These are phyloP conservation scores for Perdita meconis DNA, from an alignment of 2,888 invertebrate genomes.

Conservation along the genomic window DNA sequence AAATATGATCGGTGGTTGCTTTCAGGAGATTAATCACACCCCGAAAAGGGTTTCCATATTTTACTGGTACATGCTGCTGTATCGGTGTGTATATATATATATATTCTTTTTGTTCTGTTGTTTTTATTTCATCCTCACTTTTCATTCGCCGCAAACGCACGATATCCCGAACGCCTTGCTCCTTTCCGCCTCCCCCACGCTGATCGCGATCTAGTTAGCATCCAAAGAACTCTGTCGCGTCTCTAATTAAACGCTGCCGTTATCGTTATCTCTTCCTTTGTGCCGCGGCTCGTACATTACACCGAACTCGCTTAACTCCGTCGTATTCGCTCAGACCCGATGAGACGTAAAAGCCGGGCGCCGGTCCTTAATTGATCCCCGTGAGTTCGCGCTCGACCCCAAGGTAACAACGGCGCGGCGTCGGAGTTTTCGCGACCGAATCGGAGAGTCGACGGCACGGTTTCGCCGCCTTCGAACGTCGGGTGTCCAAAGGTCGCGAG, in stretches of 20 bases:
- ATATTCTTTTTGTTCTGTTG: conserved; percentile 1
- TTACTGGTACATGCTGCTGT: conserved; percentile 35
- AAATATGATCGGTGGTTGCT: conserved; percentile 30
- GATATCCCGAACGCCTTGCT: conserved; percentile 33
- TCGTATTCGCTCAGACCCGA: too few species aligned
- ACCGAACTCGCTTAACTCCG: too few species aligned
- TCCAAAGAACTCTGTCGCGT: not conserved
- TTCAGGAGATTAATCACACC: conserved; percentile 53
- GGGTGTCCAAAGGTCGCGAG: conserved; percentile 20
- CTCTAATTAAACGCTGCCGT: conserved; percentile 14
- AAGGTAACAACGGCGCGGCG: too few species aligned
- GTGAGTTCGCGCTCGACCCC: too few species aligned
- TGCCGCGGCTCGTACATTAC: too few species aligned
- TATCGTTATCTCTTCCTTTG: conserved; percentile 4
- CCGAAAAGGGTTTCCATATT: conserved; percentile 42
- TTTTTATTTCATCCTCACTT: conserved; percentile 39
- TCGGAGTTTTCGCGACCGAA: too few species aligned
- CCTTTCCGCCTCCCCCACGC: too few species aligned
- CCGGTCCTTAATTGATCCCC: too few species aligned
- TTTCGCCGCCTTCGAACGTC: not conserved
- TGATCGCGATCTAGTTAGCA: too few species aligned
- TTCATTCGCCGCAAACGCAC: conserved; percentile 37
- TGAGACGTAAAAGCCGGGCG: too few species aligned
- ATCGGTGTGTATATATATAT: conserved; percentile 14
- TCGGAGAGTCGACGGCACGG: not conserved